Base-by-base conservation (phyloP, 2,113 vertebrate species). In the Atrichornis clamosus region DNA sequence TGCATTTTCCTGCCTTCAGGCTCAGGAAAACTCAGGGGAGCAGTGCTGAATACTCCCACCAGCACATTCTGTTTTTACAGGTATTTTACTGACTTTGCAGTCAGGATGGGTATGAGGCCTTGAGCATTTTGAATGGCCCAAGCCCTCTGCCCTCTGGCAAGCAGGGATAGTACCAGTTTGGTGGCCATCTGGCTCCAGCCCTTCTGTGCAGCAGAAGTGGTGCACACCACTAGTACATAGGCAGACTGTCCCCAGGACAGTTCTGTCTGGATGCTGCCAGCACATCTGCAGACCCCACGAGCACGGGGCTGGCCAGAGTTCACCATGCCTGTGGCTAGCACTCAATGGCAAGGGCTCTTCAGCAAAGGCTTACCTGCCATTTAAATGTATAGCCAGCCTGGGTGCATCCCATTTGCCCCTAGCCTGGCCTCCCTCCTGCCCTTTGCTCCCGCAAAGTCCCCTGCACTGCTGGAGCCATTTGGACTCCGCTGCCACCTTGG, bases 221-320 rank as follows among this genome's bases (percentile, higher is more conserved):
- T 1, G 7, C 55, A 23, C 0, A 1, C 6, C 2, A 1, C 3
- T 10, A 2, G 9, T 6, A 11, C 4, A 1, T 0, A 16, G 26
- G 3, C 39, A 23, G 19, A 1, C 5, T 18, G n/a, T 23, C 20
- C 35, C 3, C 28, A 8, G 41, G 14, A 7, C 7, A 15, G 11
- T 13, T 12, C 55, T 5, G 2, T 33, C 26, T 3, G 1, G 18
- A 16, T 2, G 0, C 41, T 39, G 46, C 28, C 69, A 18, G 37
- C 47, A 11, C 30, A 10, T 4, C 4, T 4, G 7, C 39, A 62
- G 42, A 35, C 5, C 13, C 23, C 7, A 3, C 28, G 39, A 32
- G 11, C 13, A 7, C 26, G 11, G 15, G 27, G 33, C 69, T 65
- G 55, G 24, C 9, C 18, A 13, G 23, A 3, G 6, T 3, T 33